Base-by-base conservation (phyloP, 2,797 vertebrate species). In the Etheostoma nigrum region DNA sequence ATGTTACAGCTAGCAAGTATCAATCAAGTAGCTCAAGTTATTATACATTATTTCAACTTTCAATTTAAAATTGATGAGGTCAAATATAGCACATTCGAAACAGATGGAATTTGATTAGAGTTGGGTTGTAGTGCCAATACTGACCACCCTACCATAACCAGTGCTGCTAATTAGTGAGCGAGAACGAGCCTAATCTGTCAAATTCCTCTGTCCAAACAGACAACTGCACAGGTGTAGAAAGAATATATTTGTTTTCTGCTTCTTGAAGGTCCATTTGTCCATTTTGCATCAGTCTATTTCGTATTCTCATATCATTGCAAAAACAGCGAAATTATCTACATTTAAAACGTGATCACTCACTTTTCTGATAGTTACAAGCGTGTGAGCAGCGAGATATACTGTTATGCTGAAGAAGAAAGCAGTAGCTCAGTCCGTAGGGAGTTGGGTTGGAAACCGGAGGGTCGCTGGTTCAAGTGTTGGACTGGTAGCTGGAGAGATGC, bases 81-180 rank as follows among this genome's bases (percentile, higher is more conserved):
- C 45, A 82, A 78, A 74, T 23, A 18, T 10, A 19, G 23, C 45
- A 45, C 60, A 67, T 9, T 21, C 4, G 40, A 33, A 73, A 85
- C 83, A 87, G 67, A 83, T 87, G 66, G 74, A 68, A 0, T 15
- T 58, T 67, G 53, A 74, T 81, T 79, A 78, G 76, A 77, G 8
- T 45, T 77, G 48, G 11, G 66, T 15, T 73, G n/a, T 14, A 30
- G n/a, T 60, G 63, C 66, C 53, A 73, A 67, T 10, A 60, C 65
- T 76, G 47, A 51, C 19, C 33, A 71, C 33, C 30, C 42, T 65
- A 67, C 52, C 58, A 72, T 68, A 59, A 79, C 76, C 45, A 57
- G 19, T 45, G 81, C 76, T 68, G 75, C 51, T 79, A 67, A 71
- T 78, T 79, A 72, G 67, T 52, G 30, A 82, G 63, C 4, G 15